Evolutionary conservation across 35 echinoderm and acorn worm species (phyloP).

Genomic region (Ophiothrix spiculata): DNA sequence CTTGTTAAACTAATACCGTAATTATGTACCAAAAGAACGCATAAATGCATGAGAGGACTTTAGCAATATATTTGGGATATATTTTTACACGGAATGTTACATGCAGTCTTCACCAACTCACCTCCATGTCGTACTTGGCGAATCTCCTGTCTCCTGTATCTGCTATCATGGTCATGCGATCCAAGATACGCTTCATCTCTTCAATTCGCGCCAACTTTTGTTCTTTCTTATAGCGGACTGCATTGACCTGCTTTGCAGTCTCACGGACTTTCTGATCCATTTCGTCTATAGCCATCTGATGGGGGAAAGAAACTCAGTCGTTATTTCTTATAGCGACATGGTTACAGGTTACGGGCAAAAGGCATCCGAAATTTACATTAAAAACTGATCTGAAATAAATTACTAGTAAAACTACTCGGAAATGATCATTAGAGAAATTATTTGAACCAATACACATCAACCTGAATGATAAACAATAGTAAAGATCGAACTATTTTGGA

Average conservation of each 20-base stretch:
- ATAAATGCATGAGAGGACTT: too few relatives aligned
- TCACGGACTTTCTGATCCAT: slow-evolving; percentile 93
- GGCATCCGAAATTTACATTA: neutral
- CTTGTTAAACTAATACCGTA: too few relatives aligned
- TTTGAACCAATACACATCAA: neutral
- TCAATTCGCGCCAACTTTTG: slow-evolving; percentile 52
- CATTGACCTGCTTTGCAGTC: slow-evolving; percentile 81
- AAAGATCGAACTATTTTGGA: neutral
- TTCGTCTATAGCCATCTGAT: slow-evolving; percentile 67
- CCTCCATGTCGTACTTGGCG: slow-evolving; percentile 74
- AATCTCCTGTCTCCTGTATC: slow-evolving; percentile 50
- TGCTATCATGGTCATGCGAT: slow-evolving; percentile 35
- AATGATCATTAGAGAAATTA: neutral
- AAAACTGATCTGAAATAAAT: neutral
- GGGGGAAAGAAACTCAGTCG: neutral
- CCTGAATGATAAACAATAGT: neutral
- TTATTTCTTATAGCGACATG: neutral
- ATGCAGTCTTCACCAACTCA: too few relatives aligned
- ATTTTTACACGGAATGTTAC: too few relatives aligned
- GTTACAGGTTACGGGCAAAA: neutral
- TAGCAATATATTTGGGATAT: too few relatives aligned
- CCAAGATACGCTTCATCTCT: slow-evolving; percentile 52
- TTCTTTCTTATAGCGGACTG: slow-evolving; percentile 50
- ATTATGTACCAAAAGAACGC: too few relatives aligned
- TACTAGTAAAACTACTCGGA: neutral